phyloP scores from a whole-genome alignment of 2,888 invertebrate genomes.

The Adelognathus sp. region DNA sequence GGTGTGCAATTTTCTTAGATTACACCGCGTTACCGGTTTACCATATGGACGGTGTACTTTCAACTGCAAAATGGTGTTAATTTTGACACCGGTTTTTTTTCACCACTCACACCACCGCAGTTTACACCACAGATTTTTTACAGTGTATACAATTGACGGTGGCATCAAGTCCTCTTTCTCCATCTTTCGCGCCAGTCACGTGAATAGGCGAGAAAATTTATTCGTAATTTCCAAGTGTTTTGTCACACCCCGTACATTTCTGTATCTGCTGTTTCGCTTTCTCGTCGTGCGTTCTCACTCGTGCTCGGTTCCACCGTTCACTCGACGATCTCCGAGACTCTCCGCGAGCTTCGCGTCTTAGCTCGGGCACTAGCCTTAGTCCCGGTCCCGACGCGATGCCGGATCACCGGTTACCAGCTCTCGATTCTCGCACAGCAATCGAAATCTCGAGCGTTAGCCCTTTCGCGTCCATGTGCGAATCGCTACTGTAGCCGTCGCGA shows the following conservation, averaged over 20 bases:
- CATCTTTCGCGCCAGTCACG: too few species aligned
- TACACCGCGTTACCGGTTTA: too few species aligned
- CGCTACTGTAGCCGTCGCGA: neutral
- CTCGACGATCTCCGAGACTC: slow-evolving; percentile 46
- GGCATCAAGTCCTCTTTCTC: too few species aligned
- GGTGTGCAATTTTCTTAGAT: too few species aligned
- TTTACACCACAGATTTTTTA: too few species aligned
- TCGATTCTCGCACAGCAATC: slow-evolving; percentile 27
- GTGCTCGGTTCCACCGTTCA: slow-evolving; percentile 35
- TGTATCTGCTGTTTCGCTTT: slow-evolving; percentile 46
- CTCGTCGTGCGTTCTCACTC: slow-evolving; percentile 31
- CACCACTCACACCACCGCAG: too few species aligned
- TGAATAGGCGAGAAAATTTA: neutral
- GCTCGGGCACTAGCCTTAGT: slow-evolving; percentile 52
- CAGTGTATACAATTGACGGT: too few species aligned
- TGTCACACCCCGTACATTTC: slow-evolving; percentile 47
- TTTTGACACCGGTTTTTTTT: too few species aligned
- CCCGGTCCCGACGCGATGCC: slow-evolving; percentile 64
- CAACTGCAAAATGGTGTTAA: too few species aligned
- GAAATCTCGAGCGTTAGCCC: slow-evolving; percentile 26
- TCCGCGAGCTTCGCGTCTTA: slow-evolving; percentile 31
- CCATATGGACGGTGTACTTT: too few species aligned
- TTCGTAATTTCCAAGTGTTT: slow-evolving; percentile 8
- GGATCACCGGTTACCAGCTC: slow-evolving; percentile 53
- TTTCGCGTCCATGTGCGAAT: neutral